Evolutionary conservation across 2,797 vertebrate genomes (phyloP), one percentile per base, ranked within the genome.

Genomic region (Tenualosa ilisha): DNA sequence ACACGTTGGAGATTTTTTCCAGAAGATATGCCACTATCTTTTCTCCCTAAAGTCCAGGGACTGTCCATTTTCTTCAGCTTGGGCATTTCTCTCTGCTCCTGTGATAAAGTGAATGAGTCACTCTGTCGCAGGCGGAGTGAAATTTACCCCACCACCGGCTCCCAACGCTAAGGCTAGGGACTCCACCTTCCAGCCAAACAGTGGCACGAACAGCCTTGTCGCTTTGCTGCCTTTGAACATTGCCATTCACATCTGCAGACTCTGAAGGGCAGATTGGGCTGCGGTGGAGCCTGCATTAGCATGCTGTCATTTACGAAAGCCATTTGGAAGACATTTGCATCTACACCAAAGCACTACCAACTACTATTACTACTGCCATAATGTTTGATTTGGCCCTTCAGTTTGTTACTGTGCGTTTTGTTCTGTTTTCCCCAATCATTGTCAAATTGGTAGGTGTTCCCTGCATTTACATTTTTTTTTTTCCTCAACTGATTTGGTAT

Each of bases 111-210:
- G 65, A 1, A 72, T 72, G 65, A 72, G 65, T 72, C 65, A 72
- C 65, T 72, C 31, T 24, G 26, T 31, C 63, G 63, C 24, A 37
- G 63, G 63, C 63, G 63, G 26, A 72, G 65, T 15, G 31, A 72
- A 17, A 72, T 72, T 72, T 40, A 4, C 26, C 65, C 26, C 24
- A 31, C 68, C 1, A 13, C 37, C 5, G 40, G 37, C 72, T 79
- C 72, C 72, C 17, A 5, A 22, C 7, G 20, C 59, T 63, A 11
- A 24, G 56, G n/a, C 59, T 56, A 63, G 72, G 72, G 72, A 79
- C 72, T 79, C 72, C 72, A 79, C 72, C 72, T 79, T 46, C 72
- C 20, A 20, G 79, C 9, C 56, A 87, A 84, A 0, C 0, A 85
- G 85, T 81, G 43, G 6, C 65, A 13, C 65, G 12, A 26, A 68